Conservation (phyloP, 2,888 invertebrate genomes). For the Hydriomena furcata region DNA sequence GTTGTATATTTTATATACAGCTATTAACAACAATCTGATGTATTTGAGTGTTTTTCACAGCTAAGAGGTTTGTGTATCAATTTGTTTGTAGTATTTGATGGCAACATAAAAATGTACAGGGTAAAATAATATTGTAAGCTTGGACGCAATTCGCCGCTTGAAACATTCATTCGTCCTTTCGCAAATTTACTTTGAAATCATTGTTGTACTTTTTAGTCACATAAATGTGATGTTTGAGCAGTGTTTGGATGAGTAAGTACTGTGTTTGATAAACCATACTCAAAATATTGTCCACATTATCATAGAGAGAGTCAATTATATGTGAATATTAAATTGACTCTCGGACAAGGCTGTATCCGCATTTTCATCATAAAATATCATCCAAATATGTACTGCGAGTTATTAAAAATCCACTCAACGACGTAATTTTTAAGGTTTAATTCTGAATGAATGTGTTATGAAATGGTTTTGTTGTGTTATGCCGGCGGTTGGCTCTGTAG, state of each 20-base stretch:
- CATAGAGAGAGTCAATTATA: too few species aligned
- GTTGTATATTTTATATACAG: not conserved
- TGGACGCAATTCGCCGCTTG: conserved; percentile 24
- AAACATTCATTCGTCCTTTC: conserved; percentile 12
- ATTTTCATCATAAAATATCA: not conserved
- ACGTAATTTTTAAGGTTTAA: conserved; percentile 7
- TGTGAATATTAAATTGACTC: too few species aligned
- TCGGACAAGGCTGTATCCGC: too few species aligned
- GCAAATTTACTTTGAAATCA: conserved; percentile 7
- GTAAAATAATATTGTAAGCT: conserved; percentile 52
- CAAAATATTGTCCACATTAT: too few species aligned
- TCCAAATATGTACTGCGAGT: not conserved
- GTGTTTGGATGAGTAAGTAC: too few species aligned
- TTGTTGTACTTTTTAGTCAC: conserved; percentile 2
- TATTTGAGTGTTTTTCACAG: not conserved
- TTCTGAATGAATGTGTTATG: conserved; percentile 16
- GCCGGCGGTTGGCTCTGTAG: too few species aligned
- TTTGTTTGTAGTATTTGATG: conserved; percentile 9
- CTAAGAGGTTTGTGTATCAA: conserved; percentile 2
- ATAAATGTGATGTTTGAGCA: too few species aligned
- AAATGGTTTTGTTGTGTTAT: conserved; percentile 39
- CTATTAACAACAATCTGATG: not conserved
- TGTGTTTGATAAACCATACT: too few species aligned
- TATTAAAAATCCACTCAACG: conserved; percentile 11
- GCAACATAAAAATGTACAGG: conserved; percentile 64